Base-by-base conservation (phyloP, 1,140 invertebrate species). In the Macrobrachium rosenbergii region DNA sequence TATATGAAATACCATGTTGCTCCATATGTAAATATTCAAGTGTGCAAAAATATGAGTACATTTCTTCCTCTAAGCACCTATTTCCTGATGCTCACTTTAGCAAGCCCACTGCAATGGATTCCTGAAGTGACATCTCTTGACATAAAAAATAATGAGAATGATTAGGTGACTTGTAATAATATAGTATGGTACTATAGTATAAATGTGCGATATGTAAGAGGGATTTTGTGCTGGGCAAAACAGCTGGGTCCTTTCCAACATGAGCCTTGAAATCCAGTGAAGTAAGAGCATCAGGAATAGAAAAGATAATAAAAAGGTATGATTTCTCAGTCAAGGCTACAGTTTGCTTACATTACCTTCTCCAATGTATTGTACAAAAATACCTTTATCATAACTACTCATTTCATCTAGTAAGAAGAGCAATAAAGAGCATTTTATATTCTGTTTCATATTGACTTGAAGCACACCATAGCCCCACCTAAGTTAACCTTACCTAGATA, bases 31-130 rank as follows among this genome's bases (percentile, higher is more conserved):
- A 43, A 59, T 37, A 52, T 83, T 83, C 73, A 73, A 83, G 14
- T 76, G 82, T 83, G 82, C 82, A 83, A 83, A 83, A 83, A 83
- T 83, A 83, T 62, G 10, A 43, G 58, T 83, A 83, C 69, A 83
- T 76, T 76, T 83, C 60, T 83, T 62, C 58, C 58, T 76, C 67
- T 75, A 76, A 63, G 72, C 67, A 75, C 59, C 81, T 60, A 73
- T 28, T 72, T 58, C 81, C 43, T 82, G 64, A 59, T 73, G 64
- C 64, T 82, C 45, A 59, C 58, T 28, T 80, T 52, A 43, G 79
- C 45, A 67, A 45, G 28, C 28, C 16, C 17, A 81, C 79, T 64
- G 64, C 79, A 81, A 81, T 81, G 62, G 79, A 81, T 81, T 81
- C 60, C 79, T 67, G n/a, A 45, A 19, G n/a, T 62, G 16, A 11